A percentile compares a stretch with the other conserved stretches of the same genome.
Conservation (phyloP, 2,113 vertebrate genomes). For the Pseudonaja textilis region DNA sequence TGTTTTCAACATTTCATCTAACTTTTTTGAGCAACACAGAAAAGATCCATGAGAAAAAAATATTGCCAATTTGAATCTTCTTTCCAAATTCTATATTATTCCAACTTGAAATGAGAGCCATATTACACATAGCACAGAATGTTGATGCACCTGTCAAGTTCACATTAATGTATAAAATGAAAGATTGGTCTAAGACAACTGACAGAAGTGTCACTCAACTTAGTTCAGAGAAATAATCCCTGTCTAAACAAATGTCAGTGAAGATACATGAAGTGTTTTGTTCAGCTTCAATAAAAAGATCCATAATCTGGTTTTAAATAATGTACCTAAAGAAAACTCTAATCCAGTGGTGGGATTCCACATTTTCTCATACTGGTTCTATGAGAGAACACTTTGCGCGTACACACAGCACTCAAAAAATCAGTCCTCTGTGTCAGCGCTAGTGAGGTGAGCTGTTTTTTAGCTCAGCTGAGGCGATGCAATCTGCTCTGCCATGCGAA, state of each 20-base stretch:
- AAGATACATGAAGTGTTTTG: conserved; percentile 20
- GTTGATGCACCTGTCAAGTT: neutral
- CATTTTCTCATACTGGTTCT: too few relatives aligned
- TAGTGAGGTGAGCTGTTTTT: too few relatives aligned
- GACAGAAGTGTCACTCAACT: neutral
- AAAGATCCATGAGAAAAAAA: neutral
- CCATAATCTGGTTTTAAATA: conserved; percentile 3
- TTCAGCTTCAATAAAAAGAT: conserved; percentile 9
- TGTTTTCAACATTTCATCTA: neutral
- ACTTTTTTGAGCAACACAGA: neutral
- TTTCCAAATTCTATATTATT: conserved; percentile 5
- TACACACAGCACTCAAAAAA: too few relatives aligned
- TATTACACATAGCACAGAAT: neutral
- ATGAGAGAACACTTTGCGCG: too few relatives aligned
- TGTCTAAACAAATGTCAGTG: conserved; percentile 1
- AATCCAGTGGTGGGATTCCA: neutral
- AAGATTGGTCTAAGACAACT: neutral
- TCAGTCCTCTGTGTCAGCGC: too few relatives aligned
- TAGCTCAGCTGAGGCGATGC: too few relatives aligned
- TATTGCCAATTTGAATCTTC: neutral
- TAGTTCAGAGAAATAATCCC: conserved; percentile 27
- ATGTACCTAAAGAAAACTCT: neutral
- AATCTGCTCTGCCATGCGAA: too few relatives aligned
- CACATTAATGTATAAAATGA: conserved; percentile 12
- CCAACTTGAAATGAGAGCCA: neutral